A percentile compares a stretch with the other conserved stretches of the same genome.
phyloP scores from a whole-genome alignment of 2,797 vertebrate genomes.

The Poecile montanus region DNA sequence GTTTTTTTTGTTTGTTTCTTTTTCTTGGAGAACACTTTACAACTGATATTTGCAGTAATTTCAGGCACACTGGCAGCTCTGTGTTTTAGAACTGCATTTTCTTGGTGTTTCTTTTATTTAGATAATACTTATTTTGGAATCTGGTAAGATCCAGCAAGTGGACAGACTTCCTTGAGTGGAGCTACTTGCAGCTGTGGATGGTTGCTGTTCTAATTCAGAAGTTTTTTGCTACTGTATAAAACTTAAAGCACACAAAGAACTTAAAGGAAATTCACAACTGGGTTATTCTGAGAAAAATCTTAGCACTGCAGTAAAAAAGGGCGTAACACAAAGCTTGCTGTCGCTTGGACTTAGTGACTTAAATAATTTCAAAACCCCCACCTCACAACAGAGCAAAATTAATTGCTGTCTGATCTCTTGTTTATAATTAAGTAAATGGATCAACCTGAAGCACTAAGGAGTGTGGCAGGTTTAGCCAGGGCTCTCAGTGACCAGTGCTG shows the following conservation, averaged over 20 bases:
- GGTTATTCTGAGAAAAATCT: background rate
- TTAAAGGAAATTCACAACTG: background rate
- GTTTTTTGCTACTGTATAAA: fast-evolving
- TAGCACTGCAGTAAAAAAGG: background rate
- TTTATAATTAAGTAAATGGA: background rate
- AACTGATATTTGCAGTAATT: background rate
- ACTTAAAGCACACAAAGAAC: background rate
- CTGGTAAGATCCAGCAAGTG: background rate
- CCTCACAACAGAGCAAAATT: background rate
- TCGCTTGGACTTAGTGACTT: background rate
- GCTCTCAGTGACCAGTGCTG: background rate
- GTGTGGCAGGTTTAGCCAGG: background rate
- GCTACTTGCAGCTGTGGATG: background rate
- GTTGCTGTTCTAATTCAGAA: background rate
- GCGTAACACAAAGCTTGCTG: background rate
- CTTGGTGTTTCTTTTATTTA: background rate
- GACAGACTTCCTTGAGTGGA: background rate
- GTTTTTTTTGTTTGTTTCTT: background rate
- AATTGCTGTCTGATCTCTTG: background rate
- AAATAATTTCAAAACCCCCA: fast-evolving
- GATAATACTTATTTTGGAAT: fast-evolving
- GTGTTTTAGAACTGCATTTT: background rate
- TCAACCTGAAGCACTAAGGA: background rate
- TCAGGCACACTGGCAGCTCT: background rate
- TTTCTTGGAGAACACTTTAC: background rate